These are phyloP conservation scores for Nasua narica DNA, from an alignment of 2,797 vertebrate genomes.

Conservation along the genomic window DNA sequence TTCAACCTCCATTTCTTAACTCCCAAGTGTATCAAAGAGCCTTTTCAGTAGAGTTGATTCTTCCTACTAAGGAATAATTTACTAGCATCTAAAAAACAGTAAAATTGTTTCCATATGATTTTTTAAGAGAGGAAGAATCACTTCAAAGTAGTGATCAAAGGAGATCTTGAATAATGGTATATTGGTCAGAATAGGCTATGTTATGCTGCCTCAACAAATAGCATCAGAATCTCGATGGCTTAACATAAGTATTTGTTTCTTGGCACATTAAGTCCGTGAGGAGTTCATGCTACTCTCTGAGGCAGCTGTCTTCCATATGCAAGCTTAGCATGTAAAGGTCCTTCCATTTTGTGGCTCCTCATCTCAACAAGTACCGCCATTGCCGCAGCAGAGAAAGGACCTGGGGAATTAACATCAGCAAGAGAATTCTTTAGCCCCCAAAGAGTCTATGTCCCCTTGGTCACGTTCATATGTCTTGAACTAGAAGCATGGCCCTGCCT, in stretches of 20 bases:
- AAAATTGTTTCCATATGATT: neutral
- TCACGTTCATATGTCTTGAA: neutral
- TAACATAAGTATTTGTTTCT: neutral
- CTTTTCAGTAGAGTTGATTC: neutral
- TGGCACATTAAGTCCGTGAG: neutral
- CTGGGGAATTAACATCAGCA: neutral
- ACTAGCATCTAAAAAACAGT: neutral
- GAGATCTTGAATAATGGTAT: neutral
- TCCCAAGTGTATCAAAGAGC: neutral
- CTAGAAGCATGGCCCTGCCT: neutral
- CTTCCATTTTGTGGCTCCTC: neutral
- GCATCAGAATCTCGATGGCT: neutral
- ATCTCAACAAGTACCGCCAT: neutral
- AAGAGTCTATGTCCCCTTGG: neutral
- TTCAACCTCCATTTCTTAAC: neutral
- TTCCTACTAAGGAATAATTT: conserved; percentile 13
- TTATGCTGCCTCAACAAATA: neutral
- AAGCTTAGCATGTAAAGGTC: neutral
- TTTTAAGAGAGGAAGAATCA: neutral
- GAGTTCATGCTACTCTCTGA: neutral
- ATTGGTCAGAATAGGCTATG: neutral
- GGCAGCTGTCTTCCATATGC: neutral
- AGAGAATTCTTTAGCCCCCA: neutral
- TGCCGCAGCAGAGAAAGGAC: neutral
- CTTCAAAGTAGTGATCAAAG: conserved; percentile 6